Percentiles rank a stretch among this genome's conserved stretches.
These are phyloP conservation scores for Chaetura pelagica DNA, from an alignment of 2,113 vertebrate genomes.

Conservation along the genomic window DNA sequence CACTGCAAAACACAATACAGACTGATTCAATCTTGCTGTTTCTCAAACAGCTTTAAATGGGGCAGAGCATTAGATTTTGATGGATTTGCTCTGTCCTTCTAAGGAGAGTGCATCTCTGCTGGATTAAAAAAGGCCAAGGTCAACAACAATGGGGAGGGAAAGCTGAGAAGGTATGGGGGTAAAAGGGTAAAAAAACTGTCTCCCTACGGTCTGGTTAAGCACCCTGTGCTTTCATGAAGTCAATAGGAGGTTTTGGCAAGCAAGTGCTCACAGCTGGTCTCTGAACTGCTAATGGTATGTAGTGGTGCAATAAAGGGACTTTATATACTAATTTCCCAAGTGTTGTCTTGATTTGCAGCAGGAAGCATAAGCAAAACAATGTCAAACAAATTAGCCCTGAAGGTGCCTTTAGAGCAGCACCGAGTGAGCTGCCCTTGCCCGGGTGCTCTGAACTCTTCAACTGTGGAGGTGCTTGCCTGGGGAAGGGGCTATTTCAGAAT, in stretches of 20 bases:
- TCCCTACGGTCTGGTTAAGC: background rate
- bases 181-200: background rate
- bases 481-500: conserved; percentile 32
- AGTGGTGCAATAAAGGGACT: conserved; percentile 6
- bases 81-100: background rate
- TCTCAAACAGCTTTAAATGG: background rate
- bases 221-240: background rate
- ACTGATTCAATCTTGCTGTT: background rate
- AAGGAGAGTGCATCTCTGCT: background rate
- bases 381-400: background rate
- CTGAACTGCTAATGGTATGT: conserved; percentile 13
- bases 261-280: conserved; percentile 14
- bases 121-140: background rate
- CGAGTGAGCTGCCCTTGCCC: background rate
- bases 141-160: background rate
- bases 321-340: conserved; percentile 35
- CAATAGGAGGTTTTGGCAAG: background rate
- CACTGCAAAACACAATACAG: background rate
- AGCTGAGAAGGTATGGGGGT: background rate
- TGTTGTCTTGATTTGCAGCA: conserved; percentile 27
- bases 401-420: background rate
- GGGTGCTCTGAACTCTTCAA: conserved; percentile 1
- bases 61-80: background rate
- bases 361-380: conserved; percentile 13
- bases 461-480: background rate